Conservation (phyloP, 2,888 invertebrate species). For the Penaeus monodon region DNA sequence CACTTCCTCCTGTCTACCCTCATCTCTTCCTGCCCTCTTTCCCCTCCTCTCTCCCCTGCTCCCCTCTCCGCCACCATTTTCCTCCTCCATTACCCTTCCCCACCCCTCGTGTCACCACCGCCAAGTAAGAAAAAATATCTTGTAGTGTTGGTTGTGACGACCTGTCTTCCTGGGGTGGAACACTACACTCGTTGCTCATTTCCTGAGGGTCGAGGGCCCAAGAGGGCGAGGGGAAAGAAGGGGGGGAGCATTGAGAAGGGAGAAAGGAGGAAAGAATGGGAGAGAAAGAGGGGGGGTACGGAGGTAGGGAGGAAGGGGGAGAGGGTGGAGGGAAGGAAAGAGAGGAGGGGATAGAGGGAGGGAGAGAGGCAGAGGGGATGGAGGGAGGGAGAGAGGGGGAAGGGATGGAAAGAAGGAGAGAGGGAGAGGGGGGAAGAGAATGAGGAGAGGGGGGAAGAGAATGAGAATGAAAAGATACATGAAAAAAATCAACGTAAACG, state of each 20-base stretch:
- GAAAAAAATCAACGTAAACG: too few relatives aligned
- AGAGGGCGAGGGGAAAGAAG: background rate
- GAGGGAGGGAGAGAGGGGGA: background rate
- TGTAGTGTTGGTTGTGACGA: too few relatives aligned
- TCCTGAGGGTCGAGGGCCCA: background rate
- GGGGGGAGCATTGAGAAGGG: background rate
- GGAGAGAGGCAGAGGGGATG: background rate
- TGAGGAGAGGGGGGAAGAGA: background rate
- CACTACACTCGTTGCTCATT: too few relatives aligned
- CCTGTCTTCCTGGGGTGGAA: too few relatives aligned
- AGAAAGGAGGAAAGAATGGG: slow-evolving; percentile 5
- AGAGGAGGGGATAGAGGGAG: background rate
- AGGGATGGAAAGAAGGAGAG: background rate
- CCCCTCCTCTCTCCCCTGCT: too few relatives aligned
- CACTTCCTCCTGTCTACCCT: too few relatives aligned
- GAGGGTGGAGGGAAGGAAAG: background rate
- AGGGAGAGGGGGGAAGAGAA: background rate
- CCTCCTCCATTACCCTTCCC: too few relatives aligned
- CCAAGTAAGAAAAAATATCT: too few relatives aligned
- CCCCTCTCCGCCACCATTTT: too few relatives aligned
- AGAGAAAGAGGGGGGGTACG: background rate
- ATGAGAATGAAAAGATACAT: too few relatives aligned
- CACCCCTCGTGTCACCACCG: too few relatives aligned
- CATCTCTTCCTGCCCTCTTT: too few relatives aligned
- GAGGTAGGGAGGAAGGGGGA: background rate